phyloP scores from a whole-genome alignment of 23 tunicate species.

The Corella eumyota region DNA sequence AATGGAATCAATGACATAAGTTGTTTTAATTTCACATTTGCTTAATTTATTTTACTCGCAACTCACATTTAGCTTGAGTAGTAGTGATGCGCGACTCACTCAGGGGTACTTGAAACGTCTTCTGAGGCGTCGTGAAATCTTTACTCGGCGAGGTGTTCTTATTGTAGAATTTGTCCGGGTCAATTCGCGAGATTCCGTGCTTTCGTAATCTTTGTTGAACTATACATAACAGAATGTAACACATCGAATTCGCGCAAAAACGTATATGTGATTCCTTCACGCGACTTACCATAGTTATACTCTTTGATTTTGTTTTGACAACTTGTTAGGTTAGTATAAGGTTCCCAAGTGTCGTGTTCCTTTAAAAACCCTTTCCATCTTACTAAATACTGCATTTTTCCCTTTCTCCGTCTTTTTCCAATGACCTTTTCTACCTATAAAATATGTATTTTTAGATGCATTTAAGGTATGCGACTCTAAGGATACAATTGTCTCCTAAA shows the following conservation, averaged over 20 bases:
- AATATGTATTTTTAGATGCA: no score
- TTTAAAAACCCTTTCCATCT: constrained; percentile 82
- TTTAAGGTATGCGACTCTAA: no score
- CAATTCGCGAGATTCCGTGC: not conserved
- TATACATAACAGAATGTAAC: not conserved
- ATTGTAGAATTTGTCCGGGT: not conserved
- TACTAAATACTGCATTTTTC: constrained; percentile 46
- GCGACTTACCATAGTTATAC: constrained; percentile 36
- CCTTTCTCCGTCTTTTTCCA: constrained; percentile 12
- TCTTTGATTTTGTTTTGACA: constrained; percentile 38
- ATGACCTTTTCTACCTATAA: constrained; percentile 59
- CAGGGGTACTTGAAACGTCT: no score
- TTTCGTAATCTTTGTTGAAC: not conserved
- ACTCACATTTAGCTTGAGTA: no score
- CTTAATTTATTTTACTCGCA: no score
- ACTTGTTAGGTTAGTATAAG: constrained; percentile 26
- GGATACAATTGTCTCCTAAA: no score
- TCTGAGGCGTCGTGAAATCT: no score
- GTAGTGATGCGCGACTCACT: no score
- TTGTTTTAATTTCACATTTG: no score
- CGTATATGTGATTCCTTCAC: not conserved
- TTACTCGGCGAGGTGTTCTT: not conserved
- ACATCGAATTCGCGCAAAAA: not conserved
- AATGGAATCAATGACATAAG: no score
- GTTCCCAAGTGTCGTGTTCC: constrained; percentile 86